phyloP scores from a whole-genome alignment of 2,113 vertebrate genomes.

The Phasianus colchicus region DNA sequence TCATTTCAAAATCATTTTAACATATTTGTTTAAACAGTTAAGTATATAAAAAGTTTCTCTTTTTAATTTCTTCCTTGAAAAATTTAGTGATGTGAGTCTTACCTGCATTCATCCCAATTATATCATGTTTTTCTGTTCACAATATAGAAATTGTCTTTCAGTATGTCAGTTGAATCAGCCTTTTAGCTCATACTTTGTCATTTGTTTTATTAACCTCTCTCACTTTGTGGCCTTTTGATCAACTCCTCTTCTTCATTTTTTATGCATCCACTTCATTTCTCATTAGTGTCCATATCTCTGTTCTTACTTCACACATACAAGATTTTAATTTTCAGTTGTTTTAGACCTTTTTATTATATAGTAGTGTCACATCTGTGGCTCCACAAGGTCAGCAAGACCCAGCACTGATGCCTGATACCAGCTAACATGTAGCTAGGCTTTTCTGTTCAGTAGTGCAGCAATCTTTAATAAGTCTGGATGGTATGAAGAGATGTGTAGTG shows the following conservation, averaged over 20 bases:
- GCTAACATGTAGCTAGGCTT: not conserved
- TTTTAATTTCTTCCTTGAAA: not conserved
- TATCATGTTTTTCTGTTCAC: not conserved
- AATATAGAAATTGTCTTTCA: not conserved
- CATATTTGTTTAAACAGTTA: not conserved
- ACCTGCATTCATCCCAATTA: not conserved
- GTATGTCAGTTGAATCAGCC: not conserved
- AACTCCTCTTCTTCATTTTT: not conserved
- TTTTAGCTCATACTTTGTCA: not conserved
- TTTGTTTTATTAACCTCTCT: not conserved
- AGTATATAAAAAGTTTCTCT: not conserved
- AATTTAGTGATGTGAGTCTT: not conserved
- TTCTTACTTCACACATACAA: not conserved
- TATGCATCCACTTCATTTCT: not conserved
- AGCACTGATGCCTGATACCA: rapidly evolving
- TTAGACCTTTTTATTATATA: not conserved
- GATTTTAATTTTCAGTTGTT: not conserved
- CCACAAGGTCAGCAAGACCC: not conserved
- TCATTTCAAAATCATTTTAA: not conserved
- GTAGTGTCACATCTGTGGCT: not conserved
- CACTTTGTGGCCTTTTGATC: not conserved
- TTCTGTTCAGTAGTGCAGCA: not conserved
- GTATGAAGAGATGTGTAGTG: not conserved
- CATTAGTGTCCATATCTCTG: not conserved
- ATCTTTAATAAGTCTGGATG: not conserved